A percentile compares a stretch with the other conserved stretches of the same genome.
These are phyloP conservation scores for Herpailurus yagouaroundi DNA, from an alignment of 2,113 vertebrate species.

Conservation along the genomic window DNA sequence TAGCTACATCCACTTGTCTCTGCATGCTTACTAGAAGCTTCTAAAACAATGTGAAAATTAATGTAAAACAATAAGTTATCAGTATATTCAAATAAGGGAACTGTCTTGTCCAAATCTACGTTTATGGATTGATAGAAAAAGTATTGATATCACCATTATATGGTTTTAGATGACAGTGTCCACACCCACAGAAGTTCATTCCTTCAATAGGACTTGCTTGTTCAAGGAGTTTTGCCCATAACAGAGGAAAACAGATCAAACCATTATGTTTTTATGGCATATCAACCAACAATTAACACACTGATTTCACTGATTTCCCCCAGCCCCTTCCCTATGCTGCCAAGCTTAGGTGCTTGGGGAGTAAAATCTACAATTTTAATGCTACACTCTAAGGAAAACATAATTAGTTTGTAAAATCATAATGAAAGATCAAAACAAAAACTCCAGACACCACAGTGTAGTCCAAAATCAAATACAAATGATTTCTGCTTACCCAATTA, in stretches of 20 bases:
- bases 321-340: neutral
- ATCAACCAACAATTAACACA: neutral
- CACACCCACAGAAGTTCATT: neutral
- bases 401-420: conserved; percentile 29
- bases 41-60: conserved; percentile 26
- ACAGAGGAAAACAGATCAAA: neutral
- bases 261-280: neutral
- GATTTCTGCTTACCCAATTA: neutral
- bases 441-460: neutral
- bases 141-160: neutral
- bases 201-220: neutral
- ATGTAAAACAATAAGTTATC: neutral
- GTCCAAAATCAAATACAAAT: neutral
- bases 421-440: neutral
- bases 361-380: neutral
- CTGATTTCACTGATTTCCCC: neutral
- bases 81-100: conserved; percentile 34
- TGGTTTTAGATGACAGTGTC: neutral
- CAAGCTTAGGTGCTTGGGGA: neutral
- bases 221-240: neutral
- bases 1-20: neutral
- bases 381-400: neutral
- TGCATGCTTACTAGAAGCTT: neutral
- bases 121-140: neutral
- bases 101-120: neutral